A percentile compares a stretch with the other conserved stretches of the same genome.
These are phyloP conservation scores for Platysternon megacephalum DNA, from an alignment of 2,113 vertebrate species.

Conservation along the genomic window DNA sequence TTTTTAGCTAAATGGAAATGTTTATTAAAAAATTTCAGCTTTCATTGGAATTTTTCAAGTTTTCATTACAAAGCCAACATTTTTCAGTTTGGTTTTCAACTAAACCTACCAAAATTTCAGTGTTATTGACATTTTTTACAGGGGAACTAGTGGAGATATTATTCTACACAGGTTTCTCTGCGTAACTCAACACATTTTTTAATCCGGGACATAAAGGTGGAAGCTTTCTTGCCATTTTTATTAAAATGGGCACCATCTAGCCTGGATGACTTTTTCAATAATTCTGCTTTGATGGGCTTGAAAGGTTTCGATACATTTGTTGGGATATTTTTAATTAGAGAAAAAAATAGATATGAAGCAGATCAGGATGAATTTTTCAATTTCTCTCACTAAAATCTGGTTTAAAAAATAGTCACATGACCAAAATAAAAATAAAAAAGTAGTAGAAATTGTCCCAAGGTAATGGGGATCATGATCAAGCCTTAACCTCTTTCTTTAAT, in stretches of 20 bases:
- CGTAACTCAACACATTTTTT: neutral
- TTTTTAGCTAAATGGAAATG: neutral
- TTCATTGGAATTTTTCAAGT: neutral
- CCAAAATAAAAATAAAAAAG: no score
- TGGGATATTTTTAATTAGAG: neutral
- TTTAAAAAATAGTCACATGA: neutral
- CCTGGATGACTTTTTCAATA: neutral
- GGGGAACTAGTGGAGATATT: neutral
- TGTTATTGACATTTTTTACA: neutral
- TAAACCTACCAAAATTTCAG: neutral
- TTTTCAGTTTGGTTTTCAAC: neutral
- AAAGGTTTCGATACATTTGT: neutral
- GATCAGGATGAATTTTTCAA: neutral
- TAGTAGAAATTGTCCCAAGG: neutral
- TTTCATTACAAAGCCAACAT: neutral
- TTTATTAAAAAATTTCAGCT: neutral
- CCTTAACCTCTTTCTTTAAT: constrained; percentile 1
- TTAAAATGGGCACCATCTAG: accelerated
- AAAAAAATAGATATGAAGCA: neutral
- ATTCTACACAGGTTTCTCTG: accelerated
- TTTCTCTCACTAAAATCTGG: neutral
- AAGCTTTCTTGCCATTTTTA: neutral
- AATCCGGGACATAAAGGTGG: neutral
- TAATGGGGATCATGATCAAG: neutral
- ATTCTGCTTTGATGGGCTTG: neutral